Evolutionary conservation across 2,888 invertebrate genomes (phyloP).

Genomic region (Amblyjoppa proteus): DNA sequence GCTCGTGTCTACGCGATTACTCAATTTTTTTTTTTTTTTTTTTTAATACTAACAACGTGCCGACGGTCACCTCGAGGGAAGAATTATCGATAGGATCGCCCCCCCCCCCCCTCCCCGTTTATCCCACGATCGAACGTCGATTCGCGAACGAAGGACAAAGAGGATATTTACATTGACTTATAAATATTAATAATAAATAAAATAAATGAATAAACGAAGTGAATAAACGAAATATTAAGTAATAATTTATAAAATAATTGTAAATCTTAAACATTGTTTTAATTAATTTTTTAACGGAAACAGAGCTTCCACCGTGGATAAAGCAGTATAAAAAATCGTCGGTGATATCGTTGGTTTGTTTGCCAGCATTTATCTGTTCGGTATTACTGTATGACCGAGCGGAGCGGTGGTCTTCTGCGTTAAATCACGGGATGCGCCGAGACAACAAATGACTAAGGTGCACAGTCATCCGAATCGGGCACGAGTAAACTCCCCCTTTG

Average conservation of each 20-base stretch:
- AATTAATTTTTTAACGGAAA: too few species aligned
- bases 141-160: background rate
- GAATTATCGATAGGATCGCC: background rate
- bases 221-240: background rate
- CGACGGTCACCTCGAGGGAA: background rate
- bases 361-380: background rate
- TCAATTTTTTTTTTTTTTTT: background rate
- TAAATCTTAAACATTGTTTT: too few species aligned
- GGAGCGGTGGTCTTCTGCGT: slow-evolving; percentile 20
- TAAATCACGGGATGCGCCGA: slow-evolving; percentile 49
- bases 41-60: background rate
- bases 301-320: too few species aligned
- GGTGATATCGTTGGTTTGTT: background rate
- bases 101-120: background rate
- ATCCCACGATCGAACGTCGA: background rate
- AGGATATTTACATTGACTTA: background rate
- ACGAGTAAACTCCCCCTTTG: slow-evolving; percentile 17
- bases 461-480: slow-evolving; percentile 24
- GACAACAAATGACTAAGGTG: slow-evolving; percentile 12
- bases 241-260: too few species aligned
- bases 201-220: too few species aligned
- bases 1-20: background rate
- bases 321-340: background rate
- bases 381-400: background rate
- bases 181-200: background rate